Percentiles rank a stretch among this genome's conserved stretches.
Conservation (phyloP, 2,113 vertebrate species). For the Petrocephalus microphthalmus region DNA sequence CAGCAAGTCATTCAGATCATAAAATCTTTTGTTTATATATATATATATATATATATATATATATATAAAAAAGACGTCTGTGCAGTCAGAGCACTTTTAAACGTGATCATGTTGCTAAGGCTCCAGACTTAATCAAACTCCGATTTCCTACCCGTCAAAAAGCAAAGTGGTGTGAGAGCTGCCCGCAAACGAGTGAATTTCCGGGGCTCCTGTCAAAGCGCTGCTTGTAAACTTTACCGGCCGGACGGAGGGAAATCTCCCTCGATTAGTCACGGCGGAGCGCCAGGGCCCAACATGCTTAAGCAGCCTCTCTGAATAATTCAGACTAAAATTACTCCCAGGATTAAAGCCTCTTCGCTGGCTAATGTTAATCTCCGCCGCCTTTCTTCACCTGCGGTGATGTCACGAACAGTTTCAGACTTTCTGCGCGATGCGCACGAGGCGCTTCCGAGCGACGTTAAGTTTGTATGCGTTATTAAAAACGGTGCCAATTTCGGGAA, state of each 20-base stretch:
- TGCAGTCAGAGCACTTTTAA: background rate
- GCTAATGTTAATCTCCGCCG: conserved; percentile 11
- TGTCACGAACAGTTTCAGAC: conserved; percentile 7
- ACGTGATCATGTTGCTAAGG: background rate
- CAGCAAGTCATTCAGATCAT: background rate
- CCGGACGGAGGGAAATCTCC: conserved; percentile 13
- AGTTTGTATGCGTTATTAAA: conserved; percentile 15
- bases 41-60: too few species aligned
- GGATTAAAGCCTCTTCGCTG: conserved; percentile 14
- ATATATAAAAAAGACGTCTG: background rate
- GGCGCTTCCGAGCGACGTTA: background rate
- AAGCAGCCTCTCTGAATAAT: conserved; percentile 20
- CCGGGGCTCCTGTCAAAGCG: background rate
- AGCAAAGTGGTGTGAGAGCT: background rate
- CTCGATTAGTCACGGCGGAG: conserved; percentile 6
- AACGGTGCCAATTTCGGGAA: conserved; percentile 4
- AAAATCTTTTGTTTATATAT: too few species aligned
- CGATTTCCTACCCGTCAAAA: background rate
- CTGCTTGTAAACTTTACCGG: conserved; percentile 6
- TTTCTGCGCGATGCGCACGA: background rate
- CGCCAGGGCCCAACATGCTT: conserved; percentile 4
- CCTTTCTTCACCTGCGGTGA: conserved; percentile 18
- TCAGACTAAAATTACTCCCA: conserved; percentile 17
- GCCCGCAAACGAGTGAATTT: background rate
- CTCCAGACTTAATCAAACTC: background rate